Percentiles rank a stretch among this genome's conserved stretches.
Evolutionary conservation across 2,888 invertebrate genomes (phyloP).

Genomic region (Scrobipalpa costella): DNA sequence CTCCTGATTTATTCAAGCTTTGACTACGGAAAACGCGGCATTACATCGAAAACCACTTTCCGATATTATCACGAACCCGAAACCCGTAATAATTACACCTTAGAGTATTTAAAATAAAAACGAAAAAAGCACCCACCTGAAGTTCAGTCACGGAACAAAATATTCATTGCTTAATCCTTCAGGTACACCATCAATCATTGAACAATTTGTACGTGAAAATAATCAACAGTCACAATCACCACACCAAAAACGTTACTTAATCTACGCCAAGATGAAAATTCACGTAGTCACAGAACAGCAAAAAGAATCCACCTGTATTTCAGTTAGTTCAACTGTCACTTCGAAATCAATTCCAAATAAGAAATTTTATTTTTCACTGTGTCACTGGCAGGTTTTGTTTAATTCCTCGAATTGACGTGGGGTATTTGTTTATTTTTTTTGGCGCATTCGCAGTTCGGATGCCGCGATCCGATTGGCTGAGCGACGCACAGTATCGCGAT

Average conservation of each 20-base stretch:
- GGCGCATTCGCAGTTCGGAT: constrained; percentile 53
- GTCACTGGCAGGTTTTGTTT: constrained; percentile 11
- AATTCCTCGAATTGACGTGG: constrained; percentile 24
- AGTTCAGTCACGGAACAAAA: constrained; percentile 33
- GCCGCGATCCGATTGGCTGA: constrained; percentile 38
- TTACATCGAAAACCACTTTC: constrained; percentile 18
- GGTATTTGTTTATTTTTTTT: constrained; percentile 31
- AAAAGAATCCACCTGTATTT: constrained; percentile 32
- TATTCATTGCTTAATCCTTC: constrained; percentile 33
- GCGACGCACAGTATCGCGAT: constrained; percentile 32
- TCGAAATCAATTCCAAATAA: constrained; percentile 22
- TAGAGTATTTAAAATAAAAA: constrained; percentile 13
- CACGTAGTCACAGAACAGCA: constrained; percentile 35
- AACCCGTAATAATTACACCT: constrained; percentile 21
- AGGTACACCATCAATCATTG: constrained; percentile 38
- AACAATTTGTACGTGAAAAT: constrained; percentile 31
- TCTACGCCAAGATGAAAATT: constrained; percentile 38
- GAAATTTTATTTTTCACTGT: constrained; percentile 17
- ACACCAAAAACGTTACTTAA: constrained; percentile 33
- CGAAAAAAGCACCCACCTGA: constrained; percentile 31
- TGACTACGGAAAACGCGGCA: background rate
- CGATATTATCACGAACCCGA: constrained; percentile 11
- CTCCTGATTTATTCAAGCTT: constrained; percentile 7
- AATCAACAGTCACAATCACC: constrained; percentile 32
- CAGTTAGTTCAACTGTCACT: constrained; percentile 20